A percentile compares a stretch with the other conserved stretches of the same genome.
These are phyloP conservation scores for Euwallacea fornicatus DNA, from an alignment of 1,140 invertebrate species.

Conservation along the genomic window DNA sequence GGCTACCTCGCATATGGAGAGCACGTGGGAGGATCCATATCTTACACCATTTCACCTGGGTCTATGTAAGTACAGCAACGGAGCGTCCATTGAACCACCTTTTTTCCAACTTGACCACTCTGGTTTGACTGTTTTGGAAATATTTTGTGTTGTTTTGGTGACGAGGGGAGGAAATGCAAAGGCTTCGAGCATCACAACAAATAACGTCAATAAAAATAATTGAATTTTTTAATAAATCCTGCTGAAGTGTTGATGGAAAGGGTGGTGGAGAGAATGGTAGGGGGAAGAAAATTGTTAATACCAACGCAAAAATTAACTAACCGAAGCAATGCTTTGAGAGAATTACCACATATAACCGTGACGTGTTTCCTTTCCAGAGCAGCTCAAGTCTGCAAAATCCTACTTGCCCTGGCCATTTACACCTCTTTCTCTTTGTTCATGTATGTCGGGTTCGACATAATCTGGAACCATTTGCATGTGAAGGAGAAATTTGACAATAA, in stretches of 20 bases:
- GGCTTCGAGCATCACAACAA: too few relatives aligned
- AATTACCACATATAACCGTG: constrained; percentile 55
- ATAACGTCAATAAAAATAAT: too few relatives aligned
- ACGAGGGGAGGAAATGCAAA: too few relatives aligned
- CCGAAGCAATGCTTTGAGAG: constrained; percentile 53
- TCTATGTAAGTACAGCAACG: constrained; percentile 64
- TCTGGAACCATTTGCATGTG: constrained; percentile 71
- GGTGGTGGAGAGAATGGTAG: too few relatives aligned
- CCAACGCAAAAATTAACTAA: constrained; percentile 58
- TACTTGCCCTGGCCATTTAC: constrained; percentile 80
- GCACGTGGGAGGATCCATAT: constrained; percentile 65
- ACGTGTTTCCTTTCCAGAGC: constrained; percentile 58
- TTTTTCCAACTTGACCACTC: neutral
- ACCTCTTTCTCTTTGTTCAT: constrained; percentile 81
- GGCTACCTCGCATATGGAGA: constrained; percentile 77
- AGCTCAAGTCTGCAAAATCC: constrained; percentile 72
- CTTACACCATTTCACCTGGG: constrained; percentile 64
- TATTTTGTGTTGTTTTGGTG: too few relatives aligned
- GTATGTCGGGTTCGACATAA: constrained; percentile 87
- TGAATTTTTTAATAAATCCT: too few relatives aligned
- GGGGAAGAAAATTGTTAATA: constrained; percentile 61
- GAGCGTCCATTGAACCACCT: neutral
- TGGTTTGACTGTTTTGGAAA: constrained; percentile 42
- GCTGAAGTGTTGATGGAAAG: too few relatives aligned
- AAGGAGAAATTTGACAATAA: constrained; percentile 51